phyloP scores from a whole-genome alignment of 2,797 vertebrate species.

The Bufotes viridis region DNA sequence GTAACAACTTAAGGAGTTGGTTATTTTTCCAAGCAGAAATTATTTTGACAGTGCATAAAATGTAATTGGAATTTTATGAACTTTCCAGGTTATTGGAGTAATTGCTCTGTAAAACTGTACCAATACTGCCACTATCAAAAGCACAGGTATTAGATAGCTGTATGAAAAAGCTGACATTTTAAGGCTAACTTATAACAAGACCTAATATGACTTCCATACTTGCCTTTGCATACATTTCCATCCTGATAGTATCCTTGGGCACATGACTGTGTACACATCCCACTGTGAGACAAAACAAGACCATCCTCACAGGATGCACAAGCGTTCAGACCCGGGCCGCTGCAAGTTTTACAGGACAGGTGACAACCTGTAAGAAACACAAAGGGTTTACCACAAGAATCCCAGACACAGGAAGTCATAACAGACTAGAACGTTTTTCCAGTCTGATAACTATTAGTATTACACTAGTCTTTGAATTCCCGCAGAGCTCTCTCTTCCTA shows the following conservation, averaged over 20 bases:
- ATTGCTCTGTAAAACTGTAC: background rate
- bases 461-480: background rate
- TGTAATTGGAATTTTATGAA: background rate
- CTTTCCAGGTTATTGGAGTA: background rate
- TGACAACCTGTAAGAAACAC: constrained; percentile 81
- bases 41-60: background rate
- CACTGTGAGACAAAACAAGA: constrained; percentile 77
- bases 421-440: background rate
- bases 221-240: constrained; percentile 79
- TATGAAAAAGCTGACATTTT: background rate
- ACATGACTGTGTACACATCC: constrained; percentile 79
- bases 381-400: background rate
- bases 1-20: background rate
- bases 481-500: background rate
- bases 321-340: constrained; percentile 73
- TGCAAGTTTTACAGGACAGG: constrained; percentile 84
- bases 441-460: background rate
- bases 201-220: constrained; percentile 62
- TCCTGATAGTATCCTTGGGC: constrained; percentile 81
- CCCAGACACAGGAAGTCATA: constrained; percentile 19
- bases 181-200: background rate
- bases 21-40: background rate
- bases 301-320: constrained; percentile 82
- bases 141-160: background rate
- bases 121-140: background rate